Percentiles rank a stretch among this genome's conserved stretches.
These are phyloP conservation scores for Galerucella nymphaeae DNA, from an alignment of 2,888 invertebrate species.

Conservation along the genomic window DNA sequence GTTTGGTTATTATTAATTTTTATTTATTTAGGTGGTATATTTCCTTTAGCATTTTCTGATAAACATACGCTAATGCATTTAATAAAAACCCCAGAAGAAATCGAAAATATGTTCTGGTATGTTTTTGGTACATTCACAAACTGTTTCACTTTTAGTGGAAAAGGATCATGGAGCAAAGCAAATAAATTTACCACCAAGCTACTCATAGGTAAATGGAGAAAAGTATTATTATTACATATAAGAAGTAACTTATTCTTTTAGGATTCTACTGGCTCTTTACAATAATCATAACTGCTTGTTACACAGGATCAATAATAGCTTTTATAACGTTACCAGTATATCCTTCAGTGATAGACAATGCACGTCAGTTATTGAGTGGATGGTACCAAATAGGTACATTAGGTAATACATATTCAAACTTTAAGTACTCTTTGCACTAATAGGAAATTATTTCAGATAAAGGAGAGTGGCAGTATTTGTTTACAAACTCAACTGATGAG, in stretches of 20 bases:
- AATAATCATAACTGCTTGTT: slow-evolving; percentile 85
- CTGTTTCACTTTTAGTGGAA: slow-evolving; percentile 77
- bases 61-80: slow-evolving; percentile 75
- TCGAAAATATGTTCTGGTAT: slow-evolving; percentile 89
- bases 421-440: neutral
- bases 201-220: slow-evolving; percentile 71
- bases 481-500: slow-evolving; percentile 75
- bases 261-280: slow-evolving; percentile 88
- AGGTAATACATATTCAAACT: slow-evolving; percentile 63
- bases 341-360: slow-evolving; percentile 79
- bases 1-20: slow-evolving; percentile 81
- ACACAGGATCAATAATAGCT: slow-evolving; percentile 86
- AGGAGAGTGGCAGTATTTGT: slow-evolving; percentile 82
- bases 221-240: too few relatives aligned
- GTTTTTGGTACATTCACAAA: slow-evolving; percentile 89
- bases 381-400: slow-evolving; percentile 79
- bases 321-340: slow-evolving; percentile 83
- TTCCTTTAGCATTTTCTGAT: slow-evolving; percentile 80
- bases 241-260: slow-evolving; percentile 53
- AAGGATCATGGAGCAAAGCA: slow-evolving; percentile 77
- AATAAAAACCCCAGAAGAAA: slow-evolving; percentile 75
- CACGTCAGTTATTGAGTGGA: slow-evolving; percentile 73
- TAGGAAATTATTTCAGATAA: slow-evolving; percentile 67
- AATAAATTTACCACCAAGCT: slow-evolving; percentile 77
- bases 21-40: slow-evolving; percentile 78